Base-by-base conservation (phyloP, 2,888 invertebrate genomes). In the Andrena minutula region DNA sequence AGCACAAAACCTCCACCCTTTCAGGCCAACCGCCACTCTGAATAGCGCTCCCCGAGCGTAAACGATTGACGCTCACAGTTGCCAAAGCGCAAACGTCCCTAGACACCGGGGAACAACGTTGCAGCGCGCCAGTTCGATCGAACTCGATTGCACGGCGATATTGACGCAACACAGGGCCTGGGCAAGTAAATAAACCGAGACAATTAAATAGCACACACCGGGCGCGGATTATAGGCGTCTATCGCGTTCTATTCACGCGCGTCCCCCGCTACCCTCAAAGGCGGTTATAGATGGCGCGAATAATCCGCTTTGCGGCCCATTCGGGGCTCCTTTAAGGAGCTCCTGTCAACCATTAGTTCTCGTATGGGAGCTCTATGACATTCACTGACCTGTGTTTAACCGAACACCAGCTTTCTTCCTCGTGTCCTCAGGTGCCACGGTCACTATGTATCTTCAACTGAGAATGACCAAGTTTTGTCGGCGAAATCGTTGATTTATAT, bases 301-400 rank as follows among this genome's bases (percentile, higher is more conserved):
- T 86, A 86, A 87, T 87, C 87, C 82, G 87, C 87, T 87, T 87
- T 84, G 78, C 75, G 71, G 61, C 53, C 61, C 81, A 73, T 66
- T 60, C 74, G 70, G 66, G 76, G 58, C 76, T 83, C 74, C 74
- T 74, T 84, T 81, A 80, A 83, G 75, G 77, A 58, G 69, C 78
- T 81, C 80, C 80, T 70, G 73, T 28, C 68, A 72, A 64, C 65
- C 84, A 68, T 84, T 86, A 77, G 56, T 87, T 76, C 79, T 82
- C 83, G 64, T 35, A 58, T 56, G 26, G 5, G 23, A 5, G 41
- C 63, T 71, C 63, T 47, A 72, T 72, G 63, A 61, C 49, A 53
- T 8, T 8, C 53, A n/a, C 12, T 68, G 49, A 63, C 73, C 49
- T 51, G n/a, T 32, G 1, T 16, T n/a, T 53, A 30, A 69, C 64